phyloP scores from a whole-genome alignment of 2,113 vertebrate genomes.

The Terrapene triunguis region DNA sequence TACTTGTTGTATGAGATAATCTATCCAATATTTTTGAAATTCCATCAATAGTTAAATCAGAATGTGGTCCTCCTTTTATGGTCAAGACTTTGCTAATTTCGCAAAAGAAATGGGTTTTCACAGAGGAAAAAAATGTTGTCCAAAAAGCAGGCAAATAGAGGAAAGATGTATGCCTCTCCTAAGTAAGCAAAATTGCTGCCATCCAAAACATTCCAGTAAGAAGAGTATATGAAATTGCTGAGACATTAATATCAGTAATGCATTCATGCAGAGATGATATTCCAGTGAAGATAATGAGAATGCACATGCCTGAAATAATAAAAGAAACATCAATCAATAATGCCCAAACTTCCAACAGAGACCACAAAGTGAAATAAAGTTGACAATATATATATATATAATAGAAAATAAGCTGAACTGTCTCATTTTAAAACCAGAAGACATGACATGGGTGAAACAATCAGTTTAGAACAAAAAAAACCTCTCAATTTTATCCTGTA shows the following conservation, averaged over 20 bases:
- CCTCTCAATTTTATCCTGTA: background rate
- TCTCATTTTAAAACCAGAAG: background rate
- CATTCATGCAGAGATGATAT: rapidly evolving
- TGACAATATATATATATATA: background rate
- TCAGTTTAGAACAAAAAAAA: background rate
- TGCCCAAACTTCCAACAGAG: background rate
- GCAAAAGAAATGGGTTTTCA: background rate
- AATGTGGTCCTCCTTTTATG: background rate
- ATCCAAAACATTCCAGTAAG: background rate
- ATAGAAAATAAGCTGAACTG: background rate
- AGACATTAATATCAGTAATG: background rate
- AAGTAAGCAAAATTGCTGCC: background rate
- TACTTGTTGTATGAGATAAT: background rate
- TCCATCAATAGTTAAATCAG: constrained; percentile 15
- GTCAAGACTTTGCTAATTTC: constrained; percentile 8
- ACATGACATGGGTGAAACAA: background rate
- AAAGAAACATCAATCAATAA: background rate
- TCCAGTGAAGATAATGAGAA: background rate
- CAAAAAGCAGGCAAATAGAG: background rate
- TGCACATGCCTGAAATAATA: background rate
- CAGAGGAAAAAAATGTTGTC: background rate
- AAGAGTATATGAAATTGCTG: background rate
- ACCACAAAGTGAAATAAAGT: background rate
- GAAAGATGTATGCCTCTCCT: background rate
- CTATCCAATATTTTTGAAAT: background rate